Base-by-base conservation (phyloP, 2,888 invertebrate genomes). In the Cheilosia soror region DNA sequence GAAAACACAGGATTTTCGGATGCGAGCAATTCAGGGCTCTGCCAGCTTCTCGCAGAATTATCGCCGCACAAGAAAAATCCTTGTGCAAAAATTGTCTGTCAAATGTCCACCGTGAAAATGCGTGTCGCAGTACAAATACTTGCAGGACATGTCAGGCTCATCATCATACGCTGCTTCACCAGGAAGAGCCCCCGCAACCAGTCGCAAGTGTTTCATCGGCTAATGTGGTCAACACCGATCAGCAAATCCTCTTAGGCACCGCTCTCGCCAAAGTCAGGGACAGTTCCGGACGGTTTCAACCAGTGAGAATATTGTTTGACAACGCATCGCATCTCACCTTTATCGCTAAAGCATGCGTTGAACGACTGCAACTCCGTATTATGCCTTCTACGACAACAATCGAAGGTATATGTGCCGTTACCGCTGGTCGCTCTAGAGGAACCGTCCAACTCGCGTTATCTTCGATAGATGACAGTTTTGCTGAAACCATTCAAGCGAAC, bases 291-390 rank as follows among this genome's bases (percentile, higher is more conserved):
- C 40, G 57, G 29, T 40, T 47, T 29, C 58, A 66, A 40, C 25
- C 20, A 29, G 69, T 65, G 4, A 44, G 55, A 40, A 27, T 65
- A 25, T 29, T 79, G 2, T 71, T 79, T n/a, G 66, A 80, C 29
- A 68, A 42, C 9, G 69, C 69, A 11, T 80, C 69, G 0, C 71
- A 84, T 49, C 72, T 79, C 9, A 77, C 81, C 0, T 85, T 87
- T 25, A 68, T 77, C n/a, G 66, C 65, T 6, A 71, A 80, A 33
- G 25, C 71, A 5, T 80, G 71, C 27, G 68, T 86, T 4, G 68
- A 73, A 27, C 77, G 87, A 53, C 77, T 87, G 13, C 51, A 40
- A 9, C 65, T 83, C 4, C 47, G 15, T 5, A 66, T 81, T 60
- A 58, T 33, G 7, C 25, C 65, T 15, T 57, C 71, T n/a, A 72